Base-by-base conservation (phyloP, 30 jellyfish, hydroid and myxozoan species). In the Rhopilema esculentum region DNA sequence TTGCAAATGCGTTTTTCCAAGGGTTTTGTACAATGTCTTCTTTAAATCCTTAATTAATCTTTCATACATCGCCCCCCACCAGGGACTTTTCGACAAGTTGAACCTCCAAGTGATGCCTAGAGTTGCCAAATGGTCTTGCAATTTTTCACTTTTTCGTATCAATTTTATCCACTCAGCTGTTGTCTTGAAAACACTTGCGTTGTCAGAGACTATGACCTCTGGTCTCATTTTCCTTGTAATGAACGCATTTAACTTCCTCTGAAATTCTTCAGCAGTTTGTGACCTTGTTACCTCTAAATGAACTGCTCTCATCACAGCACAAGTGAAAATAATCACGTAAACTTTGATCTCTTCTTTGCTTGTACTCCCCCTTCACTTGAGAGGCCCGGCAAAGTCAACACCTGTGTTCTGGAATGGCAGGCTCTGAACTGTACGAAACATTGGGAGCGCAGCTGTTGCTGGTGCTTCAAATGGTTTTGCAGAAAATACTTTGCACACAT, bases 311-410 rank as follows among this genome's bases (percentile, higher is more conserved):
- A 61, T 49, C 75, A 61, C 75, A 23, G 87, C 87, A 76, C 87
- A 76, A 15, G 78, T 76, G 75, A 49, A 76, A 49, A 76, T 61
- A 1, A 76, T 76, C 75, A 76, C 75, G 51, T n/a, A 33, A 49
- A 61, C 87, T 76, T 76, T 76, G 75, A 51, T 1, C 53, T 76
- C 87, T 32, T 76, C 87, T 48, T 76, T 76, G 73, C 64, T 57
- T 27, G 15, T 72, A 27, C 51, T 76, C 49, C 73, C 78, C 72
- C 49, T 76, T 18, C 75, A 76, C 72, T 76, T 76, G 40, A 76
- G 87, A 49, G 87, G 87, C 49, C 87, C 78, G 49, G 72, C 87
- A 74, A 76, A 76, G 49, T 76, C 87, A n/a, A 76, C 87, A 76
- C 87, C 87, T 18, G 75, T 76, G 77, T 49, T n/a, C 72, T 76